Conservation (phyloP, 2,797 vertebrate genomes). For the Picus viridis region DNA sequence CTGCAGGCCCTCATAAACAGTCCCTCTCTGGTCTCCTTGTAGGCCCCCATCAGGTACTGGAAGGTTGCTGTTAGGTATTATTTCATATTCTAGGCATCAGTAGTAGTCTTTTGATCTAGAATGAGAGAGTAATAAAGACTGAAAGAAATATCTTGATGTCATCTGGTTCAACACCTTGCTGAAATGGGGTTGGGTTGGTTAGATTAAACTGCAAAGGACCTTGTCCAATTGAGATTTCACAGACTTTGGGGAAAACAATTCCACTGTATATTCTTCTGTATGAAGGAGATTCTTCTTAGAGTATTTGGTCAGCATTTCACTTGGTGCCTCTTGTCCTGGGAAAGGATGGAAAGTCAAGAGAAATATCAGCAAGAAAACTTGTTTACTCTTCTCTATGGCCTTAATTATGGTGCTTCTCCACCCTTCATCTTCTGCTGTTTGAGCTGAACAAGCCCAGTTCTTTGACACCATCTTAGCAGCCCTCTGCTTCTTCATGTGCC, state of each 20-base stretch:
- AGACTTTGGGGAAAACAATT: not conserved
- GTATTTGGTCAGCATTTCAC: not conserved
- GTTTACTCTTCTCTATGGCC: not conserved
- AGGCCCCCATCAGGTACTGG: too few species aligned
- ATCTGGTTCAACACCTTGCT: not conserved
- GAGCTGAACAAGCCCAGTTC: not conserved
- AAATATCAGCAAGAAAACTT: not conserved
- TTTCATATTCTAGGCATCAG: too few species aligned
- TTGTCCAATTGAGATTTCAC: not conserved
- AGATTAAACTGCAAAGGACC: not conserved
- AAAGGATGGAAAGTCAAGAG: not conserved
- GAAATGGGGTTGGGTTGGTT: not conserved
- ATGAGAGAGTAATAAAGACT: not conserved
- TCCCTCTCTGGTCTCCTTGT: too few species aligned
- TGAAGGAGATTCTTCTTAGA: not conserved
- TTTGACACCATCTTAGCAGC: not conserved
- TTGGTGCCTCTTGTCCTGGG: not conserved
- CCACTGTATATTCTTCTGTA: fast-evolving
- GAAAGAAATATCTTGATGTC: not conserved
- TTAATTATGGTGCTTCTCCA: not conserved
- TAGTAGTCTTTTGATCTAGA: not conserved
- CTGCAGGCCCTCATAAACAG: too few species aligned
- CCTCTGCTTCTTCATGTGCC: not conserved
- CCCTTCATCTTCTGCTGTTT: not conserved
- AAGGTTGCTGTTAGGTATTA: too few species aligned